phyloP scores from a whole-genome alignment of 2,888 invertebrate genomes.

The Reticulitermes lucifugus region DNA sequence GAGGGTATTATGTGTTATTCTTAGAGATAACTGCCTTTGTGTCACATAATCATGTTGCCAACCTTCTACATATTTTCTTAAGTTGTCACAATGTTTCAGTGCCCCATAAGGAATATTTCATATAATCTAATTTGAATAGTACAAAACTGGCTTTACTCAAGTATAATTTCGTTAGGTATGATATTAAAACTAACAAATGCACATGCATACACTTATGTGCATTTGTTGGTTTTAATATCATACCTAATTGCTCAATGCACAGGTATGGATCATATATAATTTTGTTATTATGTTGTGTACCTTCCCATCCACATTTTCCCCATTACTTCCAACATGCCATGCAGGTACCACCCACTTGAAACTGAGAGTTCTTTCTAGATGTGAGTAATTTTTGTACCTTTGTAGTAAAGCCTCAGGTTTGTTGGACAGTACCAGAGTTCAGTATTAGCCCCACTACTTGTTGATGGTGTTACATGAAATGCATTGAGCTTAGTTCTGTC shows the following conservation, averaged over 20 bases:
- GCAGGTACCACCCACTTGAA: too few relatives aligned
- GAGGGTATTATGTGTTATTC: background rate
- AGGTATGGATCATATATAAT: background rate
- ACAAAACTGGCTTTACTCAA: constrained; percentile 11
- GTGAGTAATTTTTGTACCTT: too few relatives aligned
- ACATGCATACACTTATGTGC: too few relatives aligned
- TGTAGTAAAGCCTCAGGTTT: too few relatives aligned
- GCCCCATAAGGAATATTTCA: constrained; percentile 6
- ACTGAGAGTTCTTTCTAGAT: too few relatives aligned
- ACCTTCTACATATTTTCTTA: background rate
- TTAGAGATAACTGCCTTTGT: background rate
- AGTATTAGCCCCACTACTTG: too few relatives aligned
- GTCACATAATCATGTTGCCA: background rate
- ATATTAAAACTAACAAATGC: too few relatives aligned
- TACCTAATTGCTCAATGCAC: too few relatives aligned
- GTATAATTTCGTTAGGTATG: constrained; percentile 6
- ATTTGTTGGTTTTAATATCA: too few relatives aligned
- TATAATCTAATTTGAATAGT: constrained; percentile 27
- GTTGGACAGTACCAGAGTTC: too few relatives aligned
- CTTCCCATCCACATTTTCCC: background rate
- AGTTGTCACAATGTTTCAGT: background rate
- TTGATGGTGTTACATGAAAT: too few relatives aligned
- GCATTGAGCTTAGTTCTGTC: too few relatives aligned
- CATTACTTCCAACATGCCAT: background rate
- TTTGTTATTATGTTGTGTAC: constrained; percentile 6